Percentiles rank a stretch among this genome's conserved stretches.
phyloP scores from a whole-genome alignment of 2,888 invertebrate species.

The Hypomecis atomaria region DNA sequence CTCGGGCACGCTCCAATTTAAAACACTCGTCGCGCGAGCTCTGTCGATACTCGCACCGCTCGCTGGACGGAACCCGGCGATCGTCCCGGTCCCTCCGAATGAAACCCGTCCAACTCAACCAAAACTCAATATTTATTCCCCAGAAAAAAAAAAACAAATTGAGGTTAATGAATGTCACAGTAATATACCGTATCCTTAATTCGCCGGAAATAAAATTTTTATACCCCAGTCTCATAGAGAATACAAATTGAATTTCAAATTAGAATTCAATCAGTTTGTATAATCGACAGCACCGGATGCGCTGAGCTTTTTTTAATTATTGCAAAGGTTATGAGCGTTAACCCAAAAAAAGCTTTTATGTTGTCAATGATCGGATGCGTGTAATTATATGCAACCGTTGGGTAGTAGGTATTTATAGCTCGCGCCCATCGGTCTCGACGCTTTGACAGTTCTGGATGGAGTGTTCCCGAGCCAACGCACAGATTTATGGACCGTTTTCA shows the following conservation, averaged over 20 bases:
- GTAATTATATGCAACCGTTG: slow-evolving; percentile 56
- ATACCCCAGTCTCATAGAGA: slow-evolving; percentile 67
- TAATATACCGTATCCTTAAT: slow-evolving; percentile 58
- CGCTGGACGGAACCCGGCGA: slow-evolving; percentile 19
- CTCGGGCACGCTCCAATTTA: slow-evolving; percentile 78
- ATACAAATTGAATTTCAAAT: slow-evolving; percentile 76
- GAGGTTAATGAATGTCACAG: slow-evolving; percentile 62
- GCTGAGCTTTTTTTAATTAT: slow-evolving; percentile 75
- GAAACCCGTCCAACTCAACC: slow-evolving; percentile 5
- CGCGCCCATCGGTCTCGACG: slow-evolving; percentile 47
- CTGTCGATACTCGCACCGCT: slow-evolving; percentile 43
- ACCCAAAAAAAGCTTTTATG: slow-evolving; percentile 61
- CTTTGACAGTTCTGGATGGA: slow-evolving; percentile 73
- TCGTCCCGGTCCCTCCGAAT: slow-evolving; percentile 15
- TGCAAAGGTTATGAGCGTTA: slow-evolving; percentile 71
- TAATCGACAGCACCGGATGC: slow-evolving; percentile 73
- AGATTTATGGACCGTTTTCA: slow-evolving; percentile 81
- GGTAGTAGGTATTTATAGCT: slow-evolving; percentile 53
- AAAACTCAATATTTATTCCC: slow-evolving; percentile 25
- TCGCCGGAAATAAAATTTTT: slow-evolving; percentile 70
- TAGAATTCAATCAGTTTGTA: slow-evolving; percentile 69
- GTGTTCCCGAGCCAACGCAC: slow-evolving; percentile 63
- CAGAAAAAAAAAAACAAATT: slow-evolving; percentile 61
- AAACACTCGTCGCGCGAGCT: slow-evolving; percentile 64
- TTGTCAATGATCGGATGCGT: slow-evolving; percentile 50